Conservation (phyloP, 64 coral and sea anemone species). For the Pocillopora verrucosa region DNA sequence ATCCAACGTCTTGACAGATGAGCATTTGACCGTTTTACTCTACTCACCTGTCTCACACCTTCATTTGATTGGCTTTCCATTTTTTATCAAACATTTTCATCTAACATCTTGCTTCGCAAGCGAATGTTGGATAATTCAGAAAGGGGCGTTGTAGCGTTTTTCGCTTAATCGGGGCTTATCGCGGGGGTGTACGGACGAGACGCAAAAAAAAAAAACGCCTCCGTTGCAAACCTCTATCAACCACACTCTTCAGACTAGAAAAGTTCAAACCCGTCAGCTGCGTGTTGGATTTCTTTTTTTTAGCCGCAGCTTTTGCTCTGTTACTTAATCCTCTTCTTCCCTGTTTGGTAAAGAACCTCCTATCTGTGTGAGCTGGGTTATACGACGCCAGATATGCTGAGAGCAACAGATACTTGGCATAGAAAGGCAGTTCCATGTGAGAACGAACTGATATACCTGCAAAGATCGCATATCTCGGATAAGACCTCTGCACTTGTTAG, state of each 20-base stretch:
- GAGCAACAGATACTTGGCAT: slow-evolving; percentile 91
- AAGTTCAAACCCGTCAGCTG: slow-evolving; percentile 77
- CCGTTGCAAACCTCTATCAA: too few relatives aligned
- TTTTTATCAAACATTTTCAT: too few relatives aligned
- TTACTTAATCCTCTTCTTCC: slow-evolving; percentile 61
- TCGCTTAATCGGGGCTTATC: too few relatives aligned
- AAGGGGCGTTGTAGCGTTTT: too few relatives aligned
- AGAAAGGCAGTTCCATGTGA: slow-evolving; percentile 94
- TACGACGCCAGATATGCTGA: slow-evolving; percentile 93
- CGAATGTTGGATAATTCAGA: too few relatives aligned
- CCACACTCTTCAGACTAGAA: background rate
- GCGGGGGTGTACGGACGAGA: too few relatives aligned
- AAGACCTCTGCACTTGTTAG: background rate
- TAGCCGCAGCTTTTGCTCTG: slow-evolving; percentile 73
- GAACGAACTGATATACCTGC: slow-evolving; percentile 64
- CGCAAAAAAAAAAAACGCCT: too few relatives aligned
- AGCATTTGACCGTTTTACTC: too few relatives aligned
- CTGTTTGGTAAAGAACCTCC: slow-evolving; percentile 88
- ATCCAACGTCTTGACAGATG: too few relatives aligned
- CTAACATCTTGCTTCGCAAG: too few relatives aligned
- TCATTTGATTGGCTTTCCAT: too few relatives aligned
- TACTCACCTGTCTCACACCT: too few relatives aligned
- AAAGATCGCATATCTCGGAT: background rate
- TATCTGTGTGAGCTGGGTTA: slow-evolving; percentile 89
- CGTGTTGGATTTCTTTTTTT: slow-evolving; percentile 61